A percentile compares a stretch with the other conserved stretches of the same genome.
phyloP scores from a whole-genome alignment of 1,140 invertebrate species.

The Caenorhabditis tropicalis region DNA sequence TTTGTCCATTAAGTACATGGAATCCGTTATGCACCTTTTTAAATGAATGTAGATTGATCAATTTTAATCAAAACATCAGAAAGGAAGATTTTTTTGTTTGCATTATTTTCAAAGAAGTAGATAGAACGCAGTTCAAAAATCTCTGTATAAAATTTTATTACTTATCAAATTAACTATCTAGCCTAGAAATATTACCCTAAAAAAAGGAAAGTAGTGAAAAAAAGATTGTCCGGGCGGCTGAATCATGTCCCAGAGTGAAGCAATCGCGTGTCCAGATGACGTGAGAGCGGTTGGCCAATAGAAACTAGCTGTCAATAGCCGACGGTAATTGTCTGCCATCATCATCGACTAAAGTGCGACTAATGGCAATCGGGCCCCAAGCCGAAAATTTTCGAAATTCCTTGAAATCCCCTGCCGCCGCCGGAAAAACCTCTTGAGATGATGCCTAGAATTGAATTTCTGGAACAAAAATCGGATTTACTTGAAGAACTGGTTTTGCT shows the following conservation, averaged over 20 bases:
- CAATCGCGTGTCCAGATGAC: constrained; percentile 4
- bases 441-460: neutral
- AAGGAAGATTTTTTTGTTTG: neutral
- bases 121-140: neutral
- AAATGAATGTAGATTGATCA: neutral
- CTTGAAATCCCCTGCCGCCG: neutral
- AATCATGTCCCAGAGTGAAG: neutral
- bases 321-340: constrained; percentile 42
- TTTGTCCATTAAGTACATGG: neutral
- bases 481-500: too few species aligned
- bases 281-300: constrained; percentile 3
- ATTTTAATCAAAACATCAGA: too few species aligned
- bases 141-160: too few species aligned
- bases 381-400: neutral
- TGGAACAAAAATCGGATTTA: too few species aligned
- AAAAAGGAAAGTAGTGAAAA: constrained; percentile 13
- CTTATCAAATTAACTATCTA: too few species aligned
- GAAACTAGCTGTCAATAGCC: constrained; percentile 36
- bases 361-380: constrained; percentile 28
- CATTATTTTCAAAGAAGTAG: neutral
- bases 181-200: too few species aligned
- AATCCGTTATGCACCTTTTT: too few species aligned
- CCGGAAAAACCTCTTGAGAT: neutral
- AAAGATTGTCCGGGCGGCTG: neutral
- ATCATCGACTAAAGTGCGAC: constrained; percentile 39